Evolutionary conservation across 2,888 invertebrate species (phyloP), one percentile per base, ranked within the genome.

Genomic region (Dasypogon diadema): DNA sequence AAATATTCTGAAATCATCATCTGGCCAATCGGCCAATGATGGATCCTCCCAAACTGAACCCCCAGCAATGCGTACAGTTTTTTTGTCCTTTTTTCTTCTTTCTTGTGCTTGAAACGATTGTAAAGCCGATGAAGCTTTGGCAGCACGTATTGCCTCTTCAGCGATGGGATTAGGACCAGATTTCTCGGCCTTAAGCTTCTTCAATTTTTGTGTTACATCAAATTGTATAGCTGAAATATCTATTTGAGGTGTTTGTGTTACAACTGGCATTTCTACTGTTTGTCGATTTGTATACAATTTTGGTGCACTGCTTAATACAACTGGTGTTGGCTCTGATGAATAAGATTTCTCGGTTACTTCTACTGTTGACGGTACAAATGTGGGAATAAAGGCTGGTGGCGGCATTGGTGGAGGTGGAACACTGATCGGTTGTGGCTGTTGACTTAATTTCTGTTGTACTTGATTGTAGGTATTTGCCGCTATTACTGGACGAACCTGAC

Each of bases 1-100:
- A 87, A 99, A 99, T 87, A 99, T 93, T 79, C 99, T 89, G 87
- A 98, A 99, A 88, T 99, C 99, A 88, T 97, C 98, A 80, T 96
- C 94, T n/a, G 96, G 93, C 99, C 99, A 99, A 83, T 99, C 99
- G 16, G 92, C 87, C 72, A 99, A 86, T 0, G 97, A 95, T 21
- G 91, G 89, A 87, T 99, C 99, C 86, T 99, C 99, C 99, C 99
- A 99, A 0, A 93, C 92, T 80, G 93, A 92, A 0, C 98, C 98
- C 2, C 98, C 99, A 0, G 98, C 98, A 79, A 93, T 94, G 26
- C 99, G 88, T 65, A 98, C 91, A 77, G 95, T 92, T 75, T 85
- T 85, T 1, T 85, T 81, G 77, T 85, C 85, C 74, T 85, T 85
- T 68, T 85, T 85, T 75, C 85, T 84, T 12, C 85, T 87, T 79